phyloP scores from a whole-genome alignment of 2,888 invertebrate genomes.

The Hesperia comma region DNA sequence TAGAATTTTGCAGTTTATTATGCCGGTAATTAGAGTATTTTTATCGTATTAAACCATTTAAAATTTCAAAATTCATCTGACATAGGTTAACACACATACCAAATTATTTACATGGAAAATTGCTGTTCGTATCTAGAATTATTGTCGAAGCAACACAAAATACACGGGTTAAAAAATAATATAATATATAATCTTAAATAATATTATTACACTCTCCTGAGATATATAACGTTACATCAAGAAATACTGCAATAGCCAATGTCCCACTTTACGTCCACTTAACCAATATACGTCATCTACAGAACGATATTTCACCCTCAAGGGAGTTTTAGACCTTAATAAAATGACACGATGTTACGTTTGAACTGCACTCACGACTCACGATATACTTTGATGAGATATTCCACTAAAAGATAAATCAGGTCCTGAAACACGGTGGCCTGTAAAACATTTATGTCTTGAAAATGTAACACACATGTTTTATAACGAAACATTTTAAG shows the following conservation, averaged over 20 bases:
- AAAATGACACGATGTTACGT: conserved; percentile 29
- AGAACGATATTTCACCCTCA: conserved; percentile 35
- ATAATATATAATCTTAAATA: conserved; percentile 24
- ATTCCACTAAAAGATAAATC: conserved; percentile 15
- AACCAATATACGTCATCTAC: conserved; percentile 36
- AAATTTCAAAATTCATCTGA: too few species aligned
- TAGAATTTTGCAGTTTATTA: too few species aligned
- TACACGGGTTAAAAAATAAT: neutral
- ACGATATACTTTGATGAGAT: conserved; percentile 32
- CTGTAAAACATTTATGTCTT: neutral
- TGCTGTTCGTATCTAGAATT: too few species aligned
- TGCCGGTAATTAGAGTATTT: too few species aligned
- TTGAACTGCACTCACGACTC: conserved; percentile 31
- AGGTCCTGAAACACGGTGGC: neutral
- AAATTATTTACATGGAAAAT: too few species aligned
- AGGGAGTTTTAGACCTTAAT: conserved; percentile 33
- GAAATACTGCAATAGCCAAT: conserved; percentile 37
- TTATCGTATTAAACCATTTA: too few species aligned
- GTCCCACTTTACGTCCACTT: conserved; percentile 37
- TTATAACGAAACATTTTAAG: too few species aligned
- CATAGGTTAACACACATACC: too few species aligned
- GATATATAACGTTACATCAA: conserved; percentile 30
- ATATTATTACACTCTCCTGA: conserved; percentile 5
- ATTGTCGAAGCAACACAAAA: too few species aligned
- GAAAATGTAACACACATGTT: too few species aligned